phyloP scores from a whole-genome alignment of 2,888 invertebrate genomes.

The Scaptomyza cyrtandrae region DNA sequence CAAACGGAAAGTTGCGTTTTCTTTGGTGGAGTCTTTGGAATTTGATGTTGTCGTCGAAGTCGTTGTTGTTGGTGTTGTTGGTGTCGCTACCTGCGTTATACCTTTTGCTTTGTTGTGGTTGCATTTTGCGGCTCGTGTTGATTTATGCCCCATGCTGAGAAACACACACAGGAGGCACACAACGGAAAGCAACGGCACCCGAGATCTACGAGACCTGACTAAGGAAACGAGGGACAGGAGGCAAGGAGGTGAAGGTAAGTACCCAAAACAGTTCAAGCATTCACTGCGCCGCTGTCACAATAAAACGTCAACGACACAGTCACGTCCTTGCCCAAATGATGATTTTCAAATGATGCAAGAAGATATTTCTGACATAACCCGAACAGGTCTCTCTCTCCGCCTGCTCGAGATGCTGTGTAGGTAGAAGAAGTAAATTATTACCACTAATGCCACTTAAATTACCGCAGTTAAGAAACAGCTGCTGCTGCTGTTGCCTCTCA shows the following conservation, averaged over 20 bases:
- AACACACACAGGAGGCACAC: slow-evolving; percentile 22
- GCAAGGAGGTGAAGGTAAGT: slow-evolving; percentile 15
- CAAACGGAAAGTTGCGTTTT: slow-evolving; percentile 55
- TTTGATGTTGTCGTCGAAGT: slow-evolving; percentile 56
- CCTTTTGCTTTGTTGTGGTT: slow-evolving; percentile 61
- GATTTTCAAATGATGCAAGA: slow-evolving; percentile 57
- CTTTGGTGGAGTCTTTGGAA: slow-evolving; percentile 50
- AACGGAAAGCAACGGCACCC: slow-evolving; percentile 35
- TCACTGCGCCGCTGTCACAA: slow-evolving; percentile 63
- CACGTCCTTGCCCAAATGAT: slow-evolving; percentile 71
- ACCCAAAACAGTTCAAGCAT: slow-evolving; percentile 16
- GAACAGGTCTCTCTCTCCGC: slow-evolving; percentile 13
- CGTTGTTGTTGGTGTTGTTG: slow-evolving; percentile 33
- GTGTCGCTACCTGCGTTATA: slow-evolving; percentile 63
- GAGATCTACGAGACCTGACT: slow-evolving; percentile 12
- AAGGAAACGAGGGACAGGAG: slow-evolving; percentile 4
- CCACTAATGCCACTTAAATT: slow-evolving; percentile 65
- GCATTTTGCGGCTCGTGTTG: slow-evolving; percentile 63
- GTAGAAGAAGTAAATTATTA: slow-evolving; percentile 62
- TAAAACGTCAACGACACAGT: slow-evolving; percentile 62
- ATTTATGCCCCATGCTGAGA: slow-evolving; percentile 71
- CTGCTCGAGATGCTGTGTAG: slow-evolving; percentile 15
- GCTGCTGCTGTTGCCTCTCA: slow-evolving; percentile 16
- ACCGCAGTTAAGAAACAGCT: slow-evolving; percentile 60
- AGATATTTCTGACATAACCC: slow-evolving; percentile 52